These are phyloP conservation scores for Sebastes wilsoni DNA, from an alignment of 2,797 vertebrate genomes.

Conservation along the genomic window DNA sequence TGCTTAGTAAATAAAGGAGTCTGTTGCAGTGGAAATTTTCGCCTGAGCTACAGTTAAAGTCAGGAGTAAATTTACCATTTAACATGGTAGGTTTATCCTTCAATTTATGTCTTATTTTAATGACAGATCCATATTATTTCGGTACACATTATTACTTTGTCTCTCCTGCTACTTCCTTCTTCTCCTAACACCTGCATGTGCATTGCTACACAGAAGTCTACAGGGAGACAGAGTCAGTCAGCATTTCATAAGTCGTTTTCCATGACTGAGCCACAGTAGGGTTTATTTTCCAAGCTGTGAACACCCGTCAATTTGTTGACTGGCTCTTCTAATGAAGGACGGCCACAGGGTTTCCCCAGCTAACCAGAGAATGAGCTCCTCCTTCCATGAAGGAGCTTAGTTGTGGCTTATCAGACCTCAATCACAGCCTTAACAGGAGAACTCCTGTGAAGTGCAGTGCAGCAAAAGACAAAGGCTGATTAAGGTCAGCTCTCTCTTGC, in stretches of 20 bases:
- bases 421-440: neutral
- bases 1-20: neutral
- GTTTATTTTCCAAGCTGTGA: constrained; percentile 15
- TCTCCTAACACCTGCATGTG: constrained; percentile 8
- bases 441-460: neutral
- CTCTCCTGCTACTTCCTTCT: neutral
- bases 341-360: constrained; percentile 3
- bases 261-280: constrained; percentile 28
- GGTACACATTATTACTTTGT: neutral
- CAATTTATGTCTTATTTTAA: neutral
- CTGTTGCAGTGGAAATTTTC: neutral
- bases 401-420: constrained; percentile 12
- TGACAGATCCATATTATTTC: neutral
- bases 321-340: constrained; percentile 44
- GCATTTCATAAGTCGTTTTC: constrained; percentile 15
- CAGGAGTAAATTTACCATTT: neutral
- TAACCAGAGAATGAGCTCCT: constrained; percentile 5
- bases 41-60: neutral
- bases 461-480: constrained; percentile 2
- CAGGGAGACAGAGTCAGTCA: constrained; percentile 1
- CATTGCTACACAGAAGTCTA: neutral
- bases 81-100: too few species aligned
- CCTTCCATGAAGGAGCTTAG: constrained; percentile 8
- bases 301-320: constrained; percentile 30
- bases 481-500: neutral